Percentiles rank a stretch among this genome's conserved stretches.
These are phyloP conservation scores for Zosterops borbonicus DNA, from an alignment of 2,113 vertebrate species.

Conservation along the genomic window DNA sequence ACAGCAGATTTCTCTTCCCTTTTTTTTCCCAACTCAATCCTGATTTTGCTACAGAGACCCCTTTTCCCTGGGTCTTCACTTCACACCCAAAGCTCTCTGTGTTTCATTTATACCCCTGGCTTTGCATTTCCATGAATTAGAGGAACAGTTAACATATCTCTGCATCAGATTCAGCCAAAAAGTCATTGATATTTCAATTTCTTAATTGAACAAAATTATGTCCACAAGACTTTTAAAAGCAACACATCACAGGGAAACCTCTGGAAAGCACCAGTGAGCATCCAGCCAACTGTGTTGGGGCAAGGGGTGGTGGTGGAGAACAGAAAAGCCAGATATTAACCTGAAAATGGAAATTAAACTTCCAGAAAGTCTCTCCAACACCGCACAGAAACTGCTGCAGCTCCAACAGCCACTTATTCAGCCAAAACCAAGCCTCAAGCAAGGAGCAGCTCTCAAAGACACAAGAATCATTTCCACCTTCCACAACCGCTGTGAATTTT, in stretches of 20 bases:
- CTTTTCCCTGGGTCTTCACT: background rate
- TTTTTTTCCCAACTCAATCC: background rate
- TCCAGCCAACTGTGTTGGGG: rapidly evolving
- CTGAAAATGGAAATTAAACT: rapidly evolving
- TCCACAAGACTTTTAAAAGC: background rate
- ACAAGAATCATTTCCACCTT: background rate
- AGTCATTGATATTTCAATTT: background rate
- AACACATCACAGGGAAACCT: rapidly evolving
- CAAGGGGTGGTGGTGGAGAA: background rate
- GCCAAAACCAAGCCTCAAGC: background rate
- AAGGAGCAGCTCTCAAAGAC: background rate
- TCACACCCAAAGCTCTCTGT: background rate
- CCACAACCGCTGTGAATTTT: rapidly evolving
- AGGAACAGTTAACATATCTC: background rate
- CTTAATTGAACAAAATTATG: background rate
- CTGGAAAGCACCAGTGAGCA: background rate
- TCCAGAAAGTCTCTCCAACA: background rate
- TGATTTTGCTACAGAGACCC: background rate
- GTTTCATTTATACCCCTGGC: background rate
- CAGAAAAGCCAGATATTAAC: background rate
- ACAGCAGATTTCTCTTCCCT: rapidly evolving
- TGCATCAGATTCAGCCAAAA: background rate
- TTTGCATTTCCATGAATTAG: background rate
- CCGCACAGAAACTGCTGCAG: background rate
- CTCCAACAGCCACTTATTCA: background rate